Conservation (phyloP, 2,113 vertebrate genomes). For the Rhea pennata region DNA sequence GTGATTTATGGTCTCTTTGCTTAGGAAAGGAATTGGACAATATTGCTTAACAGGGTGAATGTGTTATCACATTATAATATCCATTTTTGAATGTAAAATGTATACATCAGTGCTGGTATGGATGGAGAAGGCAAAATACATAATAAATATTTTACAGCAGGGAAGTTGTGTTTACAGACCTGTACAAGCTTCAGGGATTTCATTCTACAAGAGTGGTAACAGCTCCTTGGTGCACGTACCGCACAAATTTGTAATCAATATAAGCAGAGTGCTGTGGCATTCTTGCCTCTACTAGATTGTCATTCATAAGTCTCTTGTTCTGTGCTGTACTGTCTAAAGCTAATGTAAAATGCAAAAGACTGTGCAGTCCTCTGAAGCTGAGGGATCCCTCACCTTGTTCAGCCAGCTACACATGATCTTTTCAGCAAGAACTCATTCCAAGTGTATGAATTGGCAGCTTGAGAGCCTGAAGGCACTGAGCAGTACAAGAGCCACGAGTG, state of each 20-base stretch:
- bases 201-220: not conserved
- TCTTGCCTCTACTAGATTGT: not conserved
- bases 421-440: not conserved
- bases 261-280: not conserved
- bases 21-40: not conserved
- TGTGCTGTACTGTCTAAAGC: not conserved
- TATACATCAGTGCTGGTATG: not conserved
- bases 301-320: conserved; percentile 1
- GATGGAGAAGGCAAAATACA: conserved; percentile 27
- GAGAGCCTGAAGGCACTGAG: conserved; percentile 10
- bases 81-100: not conserved
- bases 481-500: not conserved
- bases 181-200: conserved; percentile 47
- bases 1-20: conserved; percentile 6
- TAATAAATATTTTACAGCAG: conserved; percentile 27
- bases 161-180: conserved; percentile 49
- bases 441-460: not conserved
- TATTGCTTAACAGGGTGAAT: not conserved
- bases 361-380: not conserved
- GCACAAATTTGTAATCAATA: conserved; percentile 16
- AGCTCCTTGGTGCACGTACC: conserved; percentile 14
- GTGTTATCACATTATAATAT: not conserved
- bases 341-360: not conserved
- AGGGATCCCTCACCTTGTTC: not conserved
- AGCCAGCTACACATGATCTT: rapidly evolving